Percentiles rank a stretch among this genome's conserved stretches.
These are phyloP conservation scores for Sturmia bella DNA, from an alignment of 2,888 invertebrate species.

Conservation along the genomic window DNA sequence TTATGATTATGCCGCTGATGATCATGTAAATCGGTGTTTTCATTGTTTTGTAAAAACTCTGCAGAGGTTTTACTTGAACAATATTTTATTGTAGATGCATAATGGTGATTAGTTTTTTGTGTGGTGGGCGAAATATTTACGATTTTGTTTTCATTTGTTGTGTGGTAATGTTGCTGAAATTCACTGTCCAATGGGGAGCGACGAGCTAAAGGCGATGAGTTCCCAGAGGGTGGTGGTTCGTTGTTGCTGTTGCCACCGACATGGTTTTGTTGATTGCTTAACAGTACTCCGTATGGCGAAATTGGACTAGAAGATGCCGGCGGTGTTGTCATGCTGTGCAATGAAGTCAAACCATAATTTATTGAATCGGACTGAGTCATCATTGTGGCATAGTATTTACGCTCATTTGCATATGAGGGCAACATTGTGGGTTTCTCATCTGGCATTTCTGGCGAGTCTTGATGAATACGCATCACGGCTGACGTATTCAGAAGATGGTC, in stretches of 20 bases:
- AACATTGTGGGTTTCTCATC: constrained; percentile 77
- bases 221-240: constrained; percentile 71
- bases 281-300: constrained; percentile 74
- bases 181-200: constrained; percentile 75
- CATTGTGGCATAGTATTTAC: constrained; percentile 77
- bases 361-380: constrained; percentile 69
- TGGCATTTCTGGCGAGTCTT: constrained; percentile 77
- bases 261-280: constrained; percentile 61
- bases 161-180: constrained; percentile 73
- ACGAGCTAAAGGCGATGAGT: constrained; percentile 75
- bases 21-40: constrained; percentile 40
- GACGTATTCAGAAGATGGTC: constrained; percentile 49
- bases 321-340: constrained; percentile 75
- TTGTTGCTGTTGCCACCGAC: constrained; percentile 28
- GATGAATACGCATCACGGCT: constrained; percentile 73
- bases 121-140: constrained; percentile 67
- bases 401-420: constrained; percentile 77
- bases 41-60: constrained; percentile 71
- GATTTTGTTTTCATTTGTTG: constrained; percentile 50
- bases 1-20: constrained; percentile 60
- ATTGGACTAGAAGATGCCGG: constrained; percentile 77
- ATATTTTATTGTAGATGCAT: constrained; percentile 81
- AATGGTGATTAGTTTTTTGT: constrained; percentile 77
- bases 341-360: constrained; percentile 65
- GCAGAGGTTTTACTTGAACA: constrained; percentile 79